Evolutionary conservation across 2,113 vertebrate species (phyloP), one percentile per base, ranked within the genome.

Genomic region (Solenodon paradoxus): DNA sequence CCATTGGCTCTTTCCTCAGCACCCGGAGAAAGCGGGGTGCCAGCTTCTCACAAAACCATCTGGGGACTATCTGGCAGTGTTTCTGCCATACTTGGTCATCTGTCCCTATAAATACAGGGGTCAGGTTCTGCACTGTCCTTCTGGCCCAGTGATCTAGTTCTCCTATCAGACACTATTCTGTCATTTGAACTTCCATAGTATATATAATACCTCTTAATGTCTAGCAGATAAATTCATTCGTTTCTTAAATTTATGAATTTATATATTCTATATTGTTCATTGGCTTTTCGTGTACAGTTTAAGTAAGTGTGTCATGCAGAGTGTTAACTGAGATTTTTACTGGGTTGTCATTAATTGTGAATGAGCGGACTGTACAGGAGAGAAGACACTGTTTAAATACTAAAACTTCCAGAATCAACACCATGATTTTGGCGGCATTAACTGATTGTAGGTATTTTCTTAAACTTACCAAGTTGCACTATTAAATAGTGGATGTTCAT

Each of bases 41-140:
- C 20, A 40, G 10, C 20, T 53, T 53, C 47, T 51, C 26, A 7
- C 32, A 19, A 57, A 57, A n/a, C 4, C 6, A 72, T 42, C 2
- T 22, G 24, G n/a, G 0, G 0, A 5, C 0, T 38, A 17, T 28
- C 42, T 15, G 69, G 4, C 51, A 9, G 42, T 8, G 38, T 35
- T 38, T 42, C 24, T 12, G 32, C 51, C 68, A n/a, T 32, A 28
- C 3, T 20, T 2, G 9, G 20, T 5, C 19, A 8, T 9, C 19
- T 26, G 7, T 4, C 40, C 3, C 59, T 19, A 24, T 9, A 2
- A 0, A 13, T 4, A 5, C 49, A 61, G 0, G 0, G n/a, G 6
- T 55, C 49, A 84, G 47, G 20, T 59, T 78, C 19, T 30, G 4
- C 4, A 0, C 30, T 11, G 0, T 66, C 2, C 1, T 24, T 9